Evolutionary conservation across 1,140 invertebrate genomes (phyloP), one percentile per base, ranked within the genome.

Genomic region (Bombus turneri): DNA sequence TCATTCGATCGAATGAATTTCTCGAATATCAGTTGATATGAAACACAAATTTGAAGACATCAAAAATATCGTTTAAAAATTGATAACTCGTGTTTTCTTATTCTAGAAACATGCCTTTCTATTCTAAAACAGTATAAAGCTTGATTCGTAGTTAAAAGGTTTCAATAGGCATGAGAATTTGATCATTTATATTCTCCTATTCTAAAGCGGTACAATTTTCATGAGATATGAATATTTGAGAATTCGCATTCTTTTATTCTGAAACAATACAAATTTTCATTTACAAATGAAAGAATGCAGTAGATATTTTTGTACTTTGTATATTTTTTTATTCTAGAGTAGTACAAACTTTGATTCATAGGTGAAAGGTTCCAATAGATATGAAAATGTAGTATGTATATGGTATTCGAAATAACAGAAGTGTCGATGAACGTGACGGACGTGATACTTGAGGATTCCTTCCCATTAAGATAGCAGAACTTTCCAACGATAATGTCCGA

Each of bases 401-500:
- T 59, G 22, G 39, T 53, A 39, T n/a, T 28, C 25, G 53, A 41
- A n/a, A 41, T 28, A 57, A 77, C 4, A 53, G 10, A 37, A 53
- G 25, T 39, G 43, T 69, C 47, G 37, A 34, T 34, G 22, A n/a
- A 25, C 39, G 28, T 37, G 47, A 53, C 2, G 47, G 31, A 25
- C n/a, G 25, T 18, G 53, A 34, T 43, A 31, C 25, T 57, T 8
- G 15, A 81, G n/a, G n/a, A 41, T 39, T 53, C 39, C 47, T 13
- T 41, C 13, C 79, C 64, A 71, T 71, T 75, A 71, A 47, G n/a
- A 31, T 75, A 15, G 12, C 39, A 10, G 10, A 75, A 74, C 34
- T 72, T 81, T 72, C 34, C 37, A 43, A 75, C 25, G 72, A 75
- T 82, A 75, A 75, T 47, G 74, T 83, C 77, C 37, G 75, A 69